Evolutionary conservation across 1,140 invertebrate genomes (phyloP), one percentile per base, ranked within the genome.

Genomic region (Drosophila burlai): DNA sequence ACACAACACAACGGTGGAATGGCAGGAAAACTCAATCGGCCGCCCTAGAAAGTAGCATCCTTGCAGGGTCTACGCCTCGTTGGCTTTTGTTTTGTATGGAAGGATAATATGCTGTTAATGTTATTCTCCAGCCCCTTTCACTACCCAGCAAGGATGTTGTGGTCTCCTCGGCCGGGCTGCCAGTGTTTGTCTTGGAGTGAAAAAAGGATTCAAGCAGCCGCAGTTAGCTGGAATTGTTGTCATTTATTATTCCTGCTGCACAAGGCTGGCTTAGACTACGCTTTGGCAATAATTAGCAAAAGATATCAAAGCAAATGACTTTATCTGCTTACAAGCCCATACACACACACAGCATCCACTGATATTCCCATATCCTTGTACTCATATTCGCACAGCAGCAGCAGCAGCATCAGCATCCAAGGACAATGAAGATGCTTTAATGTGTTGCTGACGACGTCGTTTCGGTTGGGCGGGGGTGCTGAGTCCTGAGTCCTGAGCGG

Each of bases 291-390:
- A 89, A 89, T 89, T 89, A 89, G 85, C 81, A 76, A 79, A 80
- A 90, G 84, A 89, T 89, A 89, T 89, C 85, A 89, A 90, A 90
- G 84, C 85, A 89, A 89, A 90, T 89, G 84, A 89, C 84, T 89
- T 89, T 89, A 89, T 89, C 84, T 89, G 74, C 84, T 89, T 81
- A 83, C 83, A 89, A 78, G 68, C 62, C 50, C 55, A 52, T 43
- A 78, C 58, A 58, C 52, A 40, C 38, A 24, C 24, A 49, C 61
- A 45, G 18, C 10, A 50, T 42, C 40, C 60, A 62, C 64, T n/a
- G 52, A 50, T 58, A 57, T 40, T 16, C 43, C 26, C 61, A 60
- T 66, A 67, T 69, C 62, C 57, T 38, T 36, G 18, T 40, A 47
- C 58, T 57, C 45, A 64, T 57, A 77, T 61, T 43, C 31, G 26